These are phyloP conservation scores for Erannis defoliaria DNA, from an alignment of 2,888 invertebrate genomes.

Conservation along the genomic window DNA sequence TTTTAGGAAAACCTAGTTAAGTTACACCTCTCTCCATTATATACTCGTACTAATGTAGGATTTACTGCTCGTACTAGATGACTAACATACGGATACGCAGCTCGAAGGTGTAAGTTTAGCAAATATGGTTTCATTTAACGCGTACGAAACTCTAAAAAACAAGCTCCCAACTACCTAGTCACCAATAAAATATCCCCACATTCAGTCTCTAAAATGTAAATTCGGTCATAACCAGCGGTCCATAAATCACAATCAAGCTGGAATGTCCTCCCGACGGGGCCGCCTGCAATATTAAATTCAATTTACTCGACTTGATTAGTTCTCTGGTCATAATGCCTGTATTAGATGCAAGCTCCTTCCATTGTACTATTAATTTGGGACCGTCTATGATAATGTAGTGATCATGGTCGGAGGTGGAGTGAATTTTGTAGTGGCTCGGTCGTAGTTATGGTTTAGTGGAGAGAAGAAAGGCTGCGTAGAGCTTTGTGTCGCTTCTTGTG, in stretches of 20 bases:
- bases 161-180: background rate
- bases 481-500: background rate
- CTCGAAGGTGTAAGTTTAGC: too few relatives aligned
- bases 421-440: conserved; percentile 17
- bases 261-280: conserved; percentile 51
- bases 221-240: conserved; percentile 29
- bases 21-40: too few relatives aligned
- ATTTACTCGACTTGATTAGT: conserved; percentile 79
- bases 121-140: too few relatives aligned
- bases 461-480: background rate
- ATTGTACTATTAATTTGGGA: conserved; percentile 57
- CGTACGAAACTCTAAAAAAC: background rate
- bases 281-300: conserved; percentile 80
- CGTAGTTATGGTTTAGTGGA: background rate
- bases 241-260: conserved; percentile 59
- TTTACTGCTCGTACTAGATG: too few relatives aligned
- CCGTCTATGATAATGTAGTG: conserved; percentile 33
- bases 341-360: conserved; percentile 61
- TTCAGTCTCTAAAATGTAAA: conserved; percentile 33
- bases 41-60: too few relatives aligned
- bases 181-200: conserved; percentile 17
- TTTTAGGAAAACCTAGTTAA: too few relatives aligned
- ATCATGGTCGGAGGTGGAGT: conserved; percentile 3
- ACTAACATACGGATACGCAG: too few relatives aligned
- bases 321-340: conserved; percentile 67